A percentile compares a stretch with the other conserved stretches of the same genome.
phyloP scores from a whole-genome alignment of 2,888 invertebrate genomes.

The Sycophila texana region DNA sequence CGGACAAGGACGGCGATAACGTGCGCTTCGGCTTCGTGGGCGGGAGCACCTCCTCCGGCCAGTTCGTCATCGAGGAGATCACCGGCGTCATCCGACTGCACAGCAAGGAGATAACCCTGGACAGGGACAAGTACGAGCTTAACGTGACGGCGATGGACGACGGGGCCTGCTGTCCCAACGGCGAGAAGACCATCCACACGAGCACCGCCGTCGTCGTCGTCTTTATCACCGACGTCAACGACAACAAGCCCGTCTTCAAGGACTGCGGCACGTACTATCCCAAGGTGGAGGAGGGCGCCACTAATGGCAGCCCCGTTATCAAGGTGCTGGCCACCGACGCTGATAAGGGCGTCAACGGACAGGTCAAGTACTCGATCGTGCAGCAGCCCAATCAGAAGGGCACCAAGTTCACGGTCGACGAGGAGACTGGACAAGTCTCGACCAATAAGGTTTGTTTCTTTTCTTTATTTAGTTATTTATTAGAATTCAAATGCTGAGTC shows the following conservation, averaged over 20 bases:
- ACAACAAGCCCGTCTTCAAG: slow-evolving; percentile 96
- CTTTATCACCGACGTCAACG: slow-evolving; percentile 97
- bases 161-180: slow-evolving; percentile 96
- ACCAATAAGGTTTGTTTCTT: slow-evolving; percentile 85
- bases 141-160: slow-evolving; percentile 99
- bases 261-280: slow-evolving; percentile 95
- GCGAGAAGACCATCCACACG: slow-evolving; percentile 91
- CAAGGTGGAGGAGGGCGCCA: slow-evolving; percentile 95
- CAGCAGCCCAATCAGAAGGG: slow-evolving; percentile 97
- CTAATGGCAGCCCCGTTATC: slow-evolving; percentile 94
- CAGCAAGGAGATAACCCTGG: slow-evolving; percentile 89
- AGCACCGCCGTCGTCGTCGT: slow-evolving; percentile 97
- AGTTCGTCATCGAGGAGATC: slow-evolving; percentile 96
- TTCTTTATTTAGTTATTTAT: not conserved
- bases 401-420: slow-evolving; percentile 96
- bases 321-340: slow-evolving; percentile 96
- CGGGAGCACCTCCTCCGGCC: slow-evolving; percentile 92
- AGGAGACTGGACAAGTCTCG: slow-evolving; percentile 95
- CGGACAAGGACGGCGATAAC: slow-evolving; percentile 98
- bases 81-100: slow-evolving; percentile 95
- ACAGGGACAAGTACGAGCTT: slow-evolving; percentile 95
- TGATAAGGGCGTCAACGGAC: slow-evolving; percentile 96
- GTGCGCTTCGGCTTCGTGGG: slow-evolving; percentile 95
- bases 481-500: too few relatives aligned
- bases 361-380: slow-evolving; percentile 97